Conservation (phyloP, 2,888 invertebrate genomes). For the Camptogramma bilineatum region DNA sequence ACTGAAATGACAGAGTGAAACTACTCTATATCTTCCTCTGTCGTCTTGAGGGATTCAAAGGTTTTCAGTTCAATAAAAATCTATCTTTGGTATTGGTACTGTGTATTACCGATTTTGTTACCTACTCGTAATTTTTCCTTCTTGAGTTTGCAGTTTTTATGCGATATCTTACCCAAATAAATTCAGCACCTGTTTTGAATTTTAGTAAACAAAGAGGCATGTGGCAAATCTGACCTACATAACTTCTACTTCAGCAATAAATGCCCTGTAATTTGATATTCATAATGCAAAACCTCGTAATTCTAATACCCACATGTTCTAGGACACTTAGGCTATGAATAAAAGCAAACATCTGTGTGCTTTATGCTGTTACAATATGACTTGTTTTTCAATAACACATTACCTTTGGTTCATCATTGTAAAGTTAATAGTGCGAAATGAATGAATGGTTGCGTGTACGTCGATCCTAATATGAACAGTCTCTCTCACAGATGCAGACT, state of each 20-base stretch:
- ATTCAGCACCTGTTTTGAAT: neutral
- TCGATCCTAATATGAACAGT: slow-evolving; percentile 7
- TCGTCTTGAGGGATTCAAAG: too few relatives aligned
- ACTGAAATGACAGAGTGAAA: too few relatives aligned
- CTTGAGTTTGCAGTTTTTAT: neutral
- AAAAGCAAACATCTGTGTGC: slow-evolving; percentile 7
- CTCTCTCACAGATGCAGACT: slow-evolving; percentile 3
- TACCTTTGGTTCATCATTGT: neutral
- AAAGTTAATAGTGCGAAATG: slow-evolving; percentile 6
- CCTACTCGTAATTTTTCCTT: neutral
- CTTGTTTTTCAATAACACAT: neutral
- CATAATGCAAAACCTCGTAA: slow-evolving; percentile 17
- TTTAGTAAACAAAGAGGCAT: slow-evolving; percentile 8
- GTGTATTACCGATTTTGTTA: neutral
- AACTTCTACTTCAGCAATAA: slow-evolving; percentile 26
- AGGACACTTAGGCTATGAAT: neutral
- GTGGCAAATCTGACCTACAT: slow-evolving; percentile 42
- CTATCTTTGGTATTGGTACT: too few relatives aligned
- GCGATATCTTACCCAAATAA: neutral
- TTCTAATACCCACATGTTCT: slow-evolving; percentile 1
- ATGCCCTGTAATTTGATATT: slow-evolving; percentile 38
- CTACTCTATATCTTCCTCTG: too few relatives aligned
- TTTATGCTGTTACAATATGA: slow-evolving; percentile 21
- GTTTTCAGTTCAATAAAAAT: too few relatives aligned
- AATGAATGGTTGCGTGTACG: slow-evolving; percentile 24